These are phyloP conservation scores for Lucifuga dentata DNA, from an alignment of 2,113 vertebrate species.

Conservation along the genomic window DNA sequence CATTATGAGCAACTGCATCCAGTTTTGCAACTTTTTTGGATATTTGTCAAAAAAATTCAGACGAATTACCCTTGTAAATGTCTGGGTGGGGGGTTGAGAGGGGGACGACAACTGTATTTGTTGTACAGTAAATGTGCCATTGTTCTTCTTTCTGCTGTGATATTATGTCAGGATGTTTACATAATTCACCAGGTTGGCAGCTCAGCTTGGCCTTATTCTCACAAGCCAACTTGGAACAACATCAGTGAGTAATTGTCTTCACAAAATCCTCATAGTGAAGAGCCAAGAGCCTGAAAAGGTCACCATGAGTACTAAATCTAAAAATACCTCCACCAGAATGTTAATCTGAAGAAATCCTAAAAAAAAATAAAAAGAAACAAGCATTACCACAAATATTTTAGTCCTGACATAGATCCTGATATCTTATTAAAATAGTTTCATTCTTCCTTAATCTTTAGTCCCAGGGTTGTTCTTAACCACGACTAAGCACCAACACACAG, in stretches of 20 bases:
- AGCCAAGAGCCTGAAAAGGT: constrained; percentile 52
- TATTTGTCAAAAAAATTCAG: constrained; percentile 12
- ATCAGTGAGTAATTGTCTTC: constrained; percentile 65
- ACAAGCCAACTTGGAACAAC: constrained; percentile 49
- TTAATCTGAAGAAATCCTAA: constrained; percentile 18
- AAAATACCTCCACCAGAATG: constrained; percentile 44
- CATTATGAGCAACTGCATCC: constrained; percentile 22
- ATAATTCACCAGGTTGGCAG: constrained; percentile 57
- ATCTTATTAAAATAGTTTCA: constrained; percentile 43
- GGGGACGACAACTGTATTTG: no score
- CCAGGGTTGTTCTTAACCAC: constrained; percentile 40
- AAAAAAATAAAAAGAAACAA: constrained; percentile 46
- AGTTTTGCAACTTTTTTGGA: constrained; percentile 12
- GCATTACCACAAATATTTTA: constrained; percentile 42
- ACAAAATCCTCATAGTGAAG: constrained; percentile 32
- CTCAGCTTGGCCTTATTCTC: constrained; percentile 47
- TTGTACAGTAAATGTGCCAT: constrained; percentile 22
- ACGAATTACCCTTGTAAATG: no score
- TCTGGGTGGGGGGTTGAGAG: no score
- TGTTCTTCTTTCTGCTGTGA: constrained; percentile 16
- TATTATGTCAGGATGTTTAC: constrained; percentile 42
- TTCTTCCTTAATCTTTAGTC: constrained; percentile 41
- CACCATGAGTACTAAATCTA: constrained; percentile 42
- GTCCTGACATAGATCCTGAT: constrained; percentile 38
- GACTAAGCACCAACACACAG: constrained; percentile 41